Conservation (phyloP, 2,113 vertebrate genomes). For the Hiodon tergisus region DNA sequence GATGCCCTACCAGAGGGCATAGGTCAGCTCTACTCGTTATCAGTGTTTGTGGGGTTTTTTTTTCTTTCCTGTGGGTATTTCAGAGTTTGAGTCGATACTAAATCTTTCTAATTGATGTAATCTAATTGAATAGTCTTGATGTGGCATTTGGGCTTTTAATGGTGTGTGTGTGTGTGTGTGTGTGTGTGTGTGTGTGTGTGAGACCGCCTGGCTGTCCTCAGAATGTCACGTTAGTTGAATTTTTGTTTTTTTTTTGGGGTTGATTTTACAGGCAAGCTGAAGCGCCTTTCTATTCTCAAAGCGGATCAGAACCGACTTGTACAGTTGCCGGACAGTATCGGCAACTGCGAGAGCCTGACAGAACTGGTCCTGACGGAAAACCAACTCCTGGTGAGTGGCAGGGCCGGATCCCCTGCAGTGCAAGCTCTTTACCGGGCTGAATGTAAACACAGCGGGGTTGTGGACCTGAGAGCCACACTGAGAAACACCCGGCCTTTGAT, state of each 20-base stretch:
- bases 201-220: neutral
- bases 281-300: constrained; percentile 87
- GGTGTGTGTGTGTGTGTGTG: constrained; percentile 2
- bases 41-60: neutral
- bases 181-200: constrained; percentile 13
- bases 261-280: constrained; percentile 73
- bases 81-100: neutral
- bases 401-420: neutral
- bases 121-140: neutral
- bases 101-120: too few species aligned
- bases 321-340: constrained; percentile 83
- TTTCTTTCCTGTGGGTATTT: neutral
- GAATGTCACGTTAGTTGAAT: neutral
- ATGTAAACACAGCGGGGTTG: too few species aligned
- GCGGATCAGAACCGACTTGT: constrained; percentile 87
- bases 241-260: neutral
- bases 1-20: constrained; percentile 84
- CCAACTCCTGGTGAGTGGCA: constrained; percentile 75
- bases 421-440: neutral
- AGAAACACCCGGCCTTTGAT: too few species aligned
- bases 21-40: constrained; percentile 60
- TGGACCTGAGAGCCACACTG: too few species aligned
- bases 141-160: neutral
- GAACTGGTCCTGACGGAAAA: constrained; percentile 96
- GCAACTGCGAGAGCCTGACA: constrained; percentile 89